Percentiles rank a stretch among this genome's conserved stretches.
These are phyloP conservation scores for Mus spicilegus DNA, from an alignment of 2,113 vertebrate species.

Conservation along the genomic window DNA sequence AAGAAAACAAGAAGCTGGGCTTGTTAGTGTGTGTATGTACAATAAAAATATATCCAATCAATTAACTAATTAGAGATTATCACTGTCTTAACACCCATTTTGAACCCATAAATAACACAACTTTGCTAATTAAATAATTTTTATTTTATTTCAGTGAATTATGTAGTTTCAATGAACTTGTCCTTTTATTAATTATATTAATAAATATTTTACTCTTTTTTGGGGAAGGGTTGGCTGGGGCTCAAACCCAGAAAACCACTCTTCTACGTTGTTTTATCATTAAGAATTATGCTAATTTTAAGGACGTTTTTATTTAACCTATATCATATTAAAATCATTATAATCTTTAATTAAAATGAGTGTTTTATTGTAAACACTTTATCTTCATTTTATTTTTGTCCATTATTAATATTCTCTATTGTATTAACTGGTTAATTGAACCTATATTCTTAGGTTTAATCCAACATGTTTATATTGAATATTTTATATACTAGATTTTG, in stretches of 20 bases:
- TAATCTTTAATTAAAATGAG: background rate
- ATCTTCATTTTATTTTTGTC: background rate
- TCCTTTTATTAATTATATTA: background rate
- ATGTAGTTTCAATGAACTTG: background rate
- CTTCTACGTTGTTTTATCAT: background rate
- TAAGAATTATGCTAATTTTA: background rate
- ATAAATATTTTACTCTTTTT: background rate
- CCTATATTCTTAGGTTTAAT: background rate
- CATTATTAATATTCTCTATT: background rate
- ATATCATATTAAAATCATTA: background rate
- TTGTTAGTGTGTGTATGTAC: background rate
- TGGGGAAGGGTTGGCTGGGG: background rate
- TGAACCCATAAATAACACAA: background rate
- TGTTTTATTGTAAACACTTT: background rate
- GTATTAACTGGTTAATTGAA: background rate
- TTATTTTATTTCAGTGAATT: slow-evolving; percentile 14
- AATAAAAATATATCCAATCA: background rate
- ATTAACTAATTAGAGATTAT: background rate
- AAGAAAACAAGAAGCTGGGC: background rate
- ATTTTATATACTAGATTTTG: background rate
- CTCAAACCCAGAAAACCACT: background rate
- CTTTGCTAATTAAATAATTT: background rate
- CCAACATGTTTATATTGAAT: background rate
- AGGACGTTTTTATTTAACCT: background rate
- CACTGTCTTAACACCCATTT: background rate